Base-by-base conservation (phyloP, 2,797 vertebrate species). In the Tenualosa thibaudeaui region DNA sequence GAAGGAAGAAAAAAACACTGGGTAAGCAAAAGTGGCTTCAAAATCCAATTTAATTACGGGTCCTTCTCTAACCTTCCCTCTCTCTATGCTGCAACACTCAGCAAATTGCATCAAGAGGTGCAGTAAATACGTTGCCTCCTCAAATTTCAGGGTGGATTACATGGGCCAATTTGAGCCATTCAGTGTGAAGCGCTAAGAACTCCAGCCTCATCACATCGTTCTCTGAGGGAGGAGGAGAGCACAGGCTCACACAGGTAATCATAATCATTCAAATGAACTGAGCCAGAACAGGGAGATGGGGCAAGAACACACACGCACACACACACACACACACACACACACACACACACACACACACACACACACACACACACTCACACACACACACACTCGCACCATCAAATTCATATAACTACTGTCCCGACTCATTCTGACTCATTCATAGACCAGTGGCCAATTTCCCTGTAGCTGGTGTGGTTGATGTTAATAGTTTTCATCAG, bases 251-350 rank as follows among this genome's bases (percentile, higher is more conserved):
- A 91, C 89, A 87, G 90, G 91, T 94, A 94, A 95, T 95, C 94
- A 93, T 89, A 93, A 93, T 94, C 92, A 95, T 94, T 93, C 85
- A 93, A 93, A 95, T 93, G 88, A 89, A 10, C 84, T 86, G 19
- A 87, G 87, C 78, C 86, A 37, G 68, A 31, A 40, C 24, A 71
- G 26, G 65, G 65, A 71, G 65, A 84, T 82, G 8, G 81, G 85
- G 56, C 75, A 58, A 62, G 54, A 58, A 60, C 78, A 81, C 78
- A 65, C 56, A 86, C 75, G 81, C 26, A n/a, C 37, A 84, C 75
- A 60, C 37, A 60, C 71, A 60, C 53, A 9, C 75, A 40, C 75
- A 46, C 31, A n/a, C 53, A 51, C 68, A 62, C 51, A 84, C 83
- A 58, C 84, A 82, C 82, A 19, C 24, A 49, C 50, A 53, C 22